phyloP scores from a whole-genome alignment of 2,888 invertebrate species.

The Thecophora atra region DNA sequence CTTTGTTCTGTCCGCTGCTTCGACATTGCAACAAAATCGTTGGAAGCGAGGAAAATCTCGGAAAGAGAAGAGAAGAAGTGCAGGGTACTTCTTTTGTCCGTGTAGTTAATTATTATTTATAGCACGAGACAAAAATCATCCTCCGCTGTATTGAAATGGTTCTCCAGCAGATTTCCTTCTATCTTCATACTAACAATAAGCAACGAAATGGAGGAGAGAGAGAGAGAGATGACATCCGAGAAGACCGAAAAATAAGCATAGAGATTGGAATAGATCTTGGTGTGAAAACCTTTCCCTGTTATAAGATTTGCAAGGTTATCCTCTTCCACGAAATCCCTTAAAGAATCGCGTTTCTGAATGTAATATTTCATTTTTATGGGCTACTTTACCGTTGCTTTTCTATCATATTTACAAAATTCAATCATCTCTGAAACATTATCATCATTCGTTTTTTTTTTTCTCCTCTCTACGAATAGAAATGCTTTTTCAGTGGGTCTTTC shows the following conservation, averaged over 20 bases:
- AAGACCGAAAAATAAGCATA: not conserved
- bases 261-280: no score
- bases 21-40: not conserved
- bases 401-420: constrained; percentile 17
- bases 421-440: constrained; percentile 12
- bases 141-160: not conserved
- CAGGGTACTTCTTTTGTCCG: not conserved
- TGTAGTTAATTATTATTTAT: constrained; percentile 25
- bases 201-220: not conserved
- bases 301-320: no score
- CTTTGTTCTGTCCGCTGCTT: not conserved
- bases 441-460: not conserved
- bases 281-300: no score
- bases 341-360: no score
- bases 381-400: not conserved
- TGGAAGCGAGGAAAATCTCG: not conserved
- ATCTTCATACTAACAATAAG: not conserved
- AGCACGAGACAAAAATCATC: constrained; percentile 17
- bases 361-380: no score
- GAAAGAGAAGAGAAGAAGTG: not conserved
- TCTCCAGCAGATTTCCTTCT: not conserved
- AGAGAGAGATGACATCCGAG: no score
- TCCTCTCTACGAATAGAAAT: constrained; percentile 12
- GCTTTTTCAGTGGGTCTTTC: not conserved
- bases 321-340: no score